These are phyloP conservation scores for Nyctalus aviator DNA, from an alignment of 2,797 vertebrate species.

Conservation along the genomic window DNA sequence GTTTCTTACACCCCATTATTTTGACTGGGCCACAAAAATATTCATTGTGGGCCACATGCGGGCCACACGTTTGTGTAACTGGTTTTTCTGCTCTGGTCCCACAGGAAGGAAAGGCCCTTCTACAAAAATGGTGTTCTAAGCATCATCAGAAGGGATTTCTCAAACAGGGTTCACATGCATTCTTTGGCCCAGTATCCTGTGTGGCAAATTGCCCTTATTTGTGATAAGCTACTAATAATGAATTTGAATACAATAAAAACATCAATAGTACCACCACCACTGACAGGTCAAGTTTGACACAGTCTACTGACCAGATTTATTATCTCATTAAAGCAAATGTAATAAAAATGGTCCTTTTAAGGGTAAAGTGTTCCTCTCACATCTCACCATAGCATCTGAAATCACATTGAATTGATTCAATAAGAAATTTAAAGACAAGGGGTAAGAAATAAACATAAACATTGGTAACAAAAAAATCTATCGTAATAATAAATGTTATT, in stretches of 20 bases:
- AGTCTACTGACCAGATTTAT: conserved; percentile 9
- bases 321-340: neutral
- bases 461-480: conserved; percentile 1
- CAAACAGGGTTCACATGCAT: neutral
- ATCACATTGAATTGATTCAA: conserved; percentile 14
- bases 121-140: neutral
- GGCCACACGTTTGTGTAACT: no score
- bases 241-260: neutral
- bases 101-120: neutral
- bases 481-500: neutral
- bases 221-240: neutral
- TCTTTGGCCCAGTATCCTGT: neutral
- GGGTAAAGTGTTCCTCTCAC: neutral
- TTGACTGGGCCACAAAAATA: no score
- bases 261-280: neutral
- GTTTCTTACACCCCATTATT: no score
- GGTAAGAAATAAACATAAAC: conserved; percentile 24
- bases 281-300: neutral
- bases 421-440: conserved; percentile 11
- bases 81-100: neutral
- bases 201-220: neutral
- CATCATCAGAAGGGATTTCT: neutral
- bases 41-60: no score
- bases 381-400: neutral
- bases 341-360: neutral